phyloP scores from a whole-genome alignment of 2,113 vertebrate species.

The Struthio camelus region DNA sequence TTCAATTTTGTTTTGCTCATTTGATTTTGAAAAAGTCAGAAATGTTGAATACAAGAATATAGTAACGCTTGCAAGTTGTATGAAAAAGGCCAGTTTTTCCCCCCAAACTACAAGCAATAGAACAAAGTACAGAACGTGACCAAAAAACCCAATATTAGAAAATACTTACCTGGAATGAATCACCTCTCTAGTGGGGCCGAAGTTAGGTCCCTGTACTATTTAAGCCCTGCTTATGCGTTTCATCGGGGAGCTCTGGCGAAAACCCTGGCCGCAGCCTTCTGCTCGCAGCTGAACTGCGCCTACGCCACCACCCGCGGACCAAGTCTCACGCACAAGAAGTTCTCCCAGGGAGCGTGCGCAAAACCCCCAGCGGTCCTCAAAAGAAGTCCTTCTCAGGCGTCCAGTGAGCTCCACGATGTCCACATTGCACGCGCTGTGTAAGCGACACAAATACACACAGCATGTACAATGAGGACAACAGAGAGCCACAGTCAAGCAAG shows the following conservation, averaged over 20 bases:
- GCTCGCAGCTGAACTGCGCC: neutral
- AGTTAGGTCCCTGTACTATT: neutral
- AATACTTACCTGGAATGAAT: neutral
- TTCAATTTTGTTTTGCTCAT: neutral
- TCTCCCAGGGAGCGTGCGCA: accelerated
- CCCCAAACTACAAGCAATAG: neutral
- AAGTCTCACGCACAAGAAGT: too few relatives aligned
- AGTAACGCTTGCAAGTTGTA: neutral
- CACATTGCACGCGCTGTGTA: conserved; percentile 81
- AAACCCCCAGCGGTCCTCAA: neutral
- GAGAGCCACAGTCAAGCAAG: neutral
- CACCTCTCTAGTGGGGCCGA: neutral
- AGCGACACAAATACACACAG: conserved; percentile 75
- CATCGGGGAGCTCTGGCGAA: neutral
- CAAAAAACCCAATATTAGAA: neutral
- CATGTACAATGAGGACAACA: conserved; percentile 79
- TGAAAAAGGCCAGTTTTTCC: accelerated
- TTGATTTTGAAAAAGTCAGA: neutral
- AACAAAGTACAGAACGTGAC: neutral
- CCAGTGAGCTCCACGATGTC: conserved; percentile 71
- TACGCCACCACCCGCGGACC: neutral
- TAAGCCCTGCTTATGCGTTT: accelerated
- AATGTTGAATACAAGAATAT: neutral
- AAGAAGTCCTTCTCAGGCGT: neutral
- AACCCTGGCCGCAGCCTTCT: neutral